Evolutionary conservation across 35 echinoderm and acorn worm genomes (phyloP), one percentile per base, ranked within the genome.

Genomic region (Nesometra sesokonis): DNA sequence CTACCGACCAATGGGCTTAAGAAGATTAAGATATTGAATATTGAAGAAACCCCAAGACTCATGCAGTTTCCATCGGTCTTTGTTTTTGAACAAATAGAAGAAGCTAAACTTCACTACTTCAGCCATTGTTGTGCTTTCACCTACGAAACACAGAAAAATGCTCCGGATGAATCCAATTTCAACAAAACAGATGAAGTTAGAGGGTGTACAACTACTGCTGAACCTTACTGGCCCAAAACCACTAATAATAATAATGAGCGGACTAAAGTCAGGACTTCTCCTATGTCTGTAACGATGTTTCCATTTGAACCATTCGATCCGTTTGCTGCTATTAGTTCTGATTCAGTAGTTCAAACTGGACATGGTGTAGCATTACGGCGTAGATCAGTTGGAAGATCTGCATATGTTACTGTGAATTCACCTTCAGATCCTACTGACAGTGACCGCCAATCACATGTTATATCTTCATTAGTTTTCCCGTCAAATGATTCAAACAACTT

Each of bases 81-180:
- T 31, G 78, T 83, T 19, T 99, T 99, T 78, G 81, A 94, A 84
- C 85, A 86, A 8, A 90, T 99, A 13, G 46, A 87, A 85, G 77
- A 77, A 7, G 92, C 92, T 21, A 84, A 43, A 34, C 82, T 94
- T 9, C 84, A 84, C 57, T 99, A 94, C 79, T 94, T 94, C 46
- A 94, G 92, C 80, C 96, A 99, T 79, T 99, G 96, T 84, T 99
- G 93, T 46, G 96, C 96, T 0, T 94, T 99, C 83, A 78, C 47
- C 34, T 99, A 92, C 78, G 34, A 35, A 83, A 83, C 81, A 37
- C 17, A 83, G 32, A 67, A 1, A 1, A 85, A 86, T 8, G 88
- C 91, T 15, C 40, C 86, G 27, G 87, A 92, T 40, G 93, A 92
- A 32, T 89, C 86, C 30, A 84, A 89, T 23, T 87, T 86, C 86